Evolutionary conservation across 2,888 invertebrate species (phyloP), one percentile per base, ranked within the genome.

Genomic region (Lycaena phlaeas): DNA sequence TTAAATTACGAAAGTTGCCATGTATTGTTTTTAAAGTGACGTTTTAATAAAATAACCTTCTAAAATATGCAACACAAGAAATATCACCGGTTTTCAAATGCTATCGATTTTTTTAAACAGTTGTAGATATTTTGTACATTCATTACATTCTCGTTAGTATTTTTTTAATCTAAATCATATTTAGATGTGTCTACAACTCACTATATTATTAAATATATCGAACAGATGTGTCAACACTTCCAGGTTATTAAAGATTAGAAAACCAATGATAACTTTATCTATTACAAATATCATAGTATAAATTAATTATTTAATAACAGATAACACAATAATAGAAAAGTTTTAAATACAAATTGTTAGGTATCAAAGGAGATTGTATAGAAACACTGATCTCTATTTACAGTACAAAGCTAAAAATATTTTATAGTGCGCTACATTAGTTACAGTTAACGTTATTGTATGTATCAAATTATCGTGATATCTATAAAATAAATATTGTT

Each of bases 361-460:
- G 57, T 77, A 76, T 68, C 70, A 76, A 76, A 73, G 68, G 66
- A 70, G 64, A 67, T 61, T 66, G 71, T 71, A 64, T 74, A 70
- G 69, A 75, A 72, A 76, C 70, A 71, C 63, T 67, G 71, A 71
- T 71, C 57, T 69, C 65, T 77, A 81, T 82, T 70, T 82, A 81
- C 82, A 81, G 56, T 66, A 66, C 66, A 65, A 75, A 71, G 73
- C 77, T 73, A 73, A 74, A 52, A 57, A 54, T 58, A 63, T 56
- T 63, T 58, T 49, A 64, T 68, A 67, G 59, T 61, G 66, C 63
- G 61, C 69, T 72, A 74, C 61, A 50, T 62, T 51, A 44, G 41
- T 44, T 42, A 42, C 48, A n/a, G n/a, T n/a, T 50, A 48, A 38
- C 38, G 36, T 46, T 48, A 50, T 50, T 50, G 42, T 36, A 39